Conservation (phyloP, 1,140 invertebrate genomes). For the Ctenoplectra terminalis region DNA sequence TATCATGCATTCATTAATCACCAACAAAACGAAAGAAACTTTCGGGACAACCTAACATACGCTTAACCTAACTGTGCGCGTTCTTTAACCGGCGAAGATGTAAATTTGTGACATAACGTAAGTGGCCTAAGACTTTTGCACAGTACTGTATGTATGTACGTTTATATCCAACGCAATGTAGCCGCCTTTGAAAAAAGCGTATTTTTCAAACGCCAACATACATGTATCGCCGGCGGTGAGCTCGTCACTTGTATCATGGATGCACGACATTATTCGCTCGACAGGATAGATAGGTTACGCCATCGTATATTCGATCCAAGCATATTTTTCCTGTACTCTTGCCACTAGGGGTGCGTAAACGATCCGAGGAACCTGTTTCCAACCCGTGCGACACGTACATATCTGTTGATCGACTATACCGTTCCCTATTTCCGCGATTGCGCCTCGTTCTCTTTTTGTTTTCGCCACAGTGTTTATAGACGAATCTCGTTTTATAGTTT, state of each 20-base stretch:
- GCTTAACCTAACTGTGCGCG: too few relatives aligned
- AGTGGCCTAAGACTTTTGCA: too few relatives aligned
- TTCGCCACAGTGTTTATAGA: neutral
- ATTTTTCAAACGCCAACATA: constrained; percentile 43
- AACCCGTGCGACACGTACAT: constrained; percentile 17
- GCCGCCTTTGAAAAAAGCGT: constrained; percentile 7
- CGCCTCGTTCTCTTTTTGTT: neutral
- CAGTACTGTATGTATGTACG: too few relatives aligned
- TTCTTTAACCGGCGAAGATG: too few relatives aligned
- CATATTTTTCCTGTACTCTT: constrained; percentile 61
- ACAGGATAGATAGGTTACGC: constrained; percentile 70
- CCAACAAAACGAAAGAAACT: too few relatives aligned
- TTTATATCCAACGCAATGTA: neutral
- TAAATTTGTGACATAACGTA: too few relatives aligned
- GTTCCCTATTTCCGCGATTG: constrained; percentile 17
- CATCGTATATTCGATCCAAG: constrained; percentile 68
- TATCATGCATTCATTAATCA: too few relatives aligned
- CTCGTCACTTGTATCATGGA: constrained; percentile 55
- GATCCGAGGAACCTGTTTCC: constrained; percentile 57
- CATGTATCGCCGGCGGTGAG: constrained; percentile 26
- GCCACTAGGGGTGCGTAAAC: constrained; percentile 55
- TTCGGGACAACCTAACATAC: too few relatives aligned
- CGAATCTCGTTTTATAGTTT: neutral
- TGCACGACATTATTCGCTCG: constrained; percentile 70
- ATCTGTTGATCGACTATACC: constrained; percentile 32